Evolutionary conservation across 2,113 vertebrate genomes (phyloP), one percentile per base, ranked within the genome.

Genomic region (Zingel zingel): DNA sequence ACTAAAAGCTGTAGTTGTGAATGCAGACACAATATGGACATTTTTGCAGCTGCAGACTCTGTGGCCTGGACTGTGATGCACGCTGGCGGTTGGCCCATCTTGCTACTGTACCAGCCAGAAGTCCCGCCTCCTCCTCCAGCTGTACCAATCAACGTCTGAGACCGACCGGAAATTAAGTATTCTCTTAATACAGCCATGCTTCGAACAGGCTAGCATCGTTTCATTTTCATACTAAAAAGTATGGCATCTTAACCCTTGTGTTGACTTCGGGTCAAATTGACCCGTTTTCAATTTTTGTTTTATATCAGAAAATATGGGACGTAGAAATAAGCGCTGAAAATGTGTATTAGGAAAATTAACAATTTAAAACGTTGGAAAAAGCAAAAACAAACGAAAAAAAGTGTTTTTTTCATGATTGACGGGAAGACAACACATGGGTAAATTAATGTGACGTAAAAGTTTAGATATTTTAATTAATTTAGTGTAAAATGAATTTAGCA

Each of bases 71-170:
- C 69, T 39, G n/a, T 75, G 79, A 87, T 77, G 86, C 84, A 84
- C 65, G 75, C 87, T 80, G 88, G 77, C 82, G n/a, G 79, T 88
- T 91, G 91, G 91, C 82, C 89, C 89, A 82, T 84, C 83, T 76
- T 9, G 66, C 16, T 63, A 18, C 62, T 43, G 75, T 61, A 69
- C 9, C 1, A 36, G 56, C 50, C 30, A 45, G 70, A 89, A 53
- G 86, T 82, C 84, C 93, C 92, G 79, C 93, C 92, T 33, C 50
- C 47, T 50, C 1, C 1, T 0, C 11, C 48, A 6, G 3, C n/a
- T 64, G 36, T 11, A 61, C 90, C 85, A 90, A 93, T 90, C 82
- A 74, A 0, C 50, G 45, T 4, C 16, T 0, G 9, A 51, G 51
- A 19, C 3, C 23, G 13, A 25, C 63, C 77, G 90, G 91, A 93